phyloP scores from a whole-genome alignment of 2,888 invertebrate species.

The Cactoblastis cactorum region DNA sequence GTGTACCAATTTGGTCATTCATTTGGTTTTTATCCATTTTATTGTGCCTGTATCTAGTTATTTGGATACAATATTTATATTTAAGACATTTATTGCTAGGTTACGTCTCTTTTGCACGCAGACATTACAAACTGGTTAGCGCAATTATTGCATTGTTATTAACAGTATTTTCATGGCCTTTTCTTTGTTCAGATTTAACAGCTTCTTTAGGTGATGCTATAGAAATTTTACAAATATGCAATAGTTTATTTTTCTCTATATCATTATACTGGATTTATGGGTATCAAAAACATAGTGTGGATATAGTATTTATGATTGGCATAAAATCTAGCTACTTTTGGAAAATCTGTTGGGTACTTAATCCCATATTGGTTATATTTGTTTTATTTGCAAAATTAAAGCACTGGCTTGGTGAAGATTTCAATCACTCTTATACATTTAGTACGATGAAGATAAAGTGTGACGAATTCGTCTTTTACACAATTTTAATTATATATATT shows the following conservation, averaged over 20 bases:
- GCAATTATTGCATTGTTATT: constrained; percentile 34
- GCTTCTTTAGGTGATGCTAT: constrained; percentile 43
- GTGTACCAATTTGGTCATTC: constrained; percentile 51
- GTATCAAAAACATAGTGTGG: constrained; percentile 53
- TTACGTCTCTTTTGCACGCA: constrained; percentile 26
- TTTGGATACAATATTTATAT: constrained; percentile 53
- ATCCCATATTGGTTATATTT: constrained; percentile 42
- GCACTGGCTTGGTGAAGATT: constrained; percentile 27
- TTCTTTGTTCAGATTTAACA: constrained; percentile 58
- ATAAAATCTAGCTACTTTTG: constrained; percentile 61
- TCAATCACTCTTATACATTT: constrained; percentile 35
- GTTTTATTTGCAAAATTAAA: constrained; percentile 36
- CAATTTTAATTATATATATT: constrained; percentile 40
- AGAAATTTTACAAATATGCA: constrained; percentile 51
- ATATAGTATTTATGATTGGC: constrained; percentile 70
- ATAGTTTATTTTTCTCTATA: constrained; percentile 51
- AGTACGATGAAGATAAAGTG: constrained; percentile 25
- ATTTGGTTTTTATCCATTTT: constrained; percentile 55
- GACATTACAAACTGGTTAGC: constrained; percentile 36
- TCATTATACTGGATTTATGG: constrained; percentile 66
- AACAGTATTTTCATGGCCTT: constrained; percentile 46
- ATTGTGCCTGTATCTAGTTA: constrained; percentile 45
- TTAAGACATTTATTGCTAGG: constrained; percentile 39
- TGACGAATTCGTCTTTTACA: constrained; percentile 41
- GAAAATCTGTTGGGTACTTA: constrained; percentile 55